Base-by-base conservation (phyloP, 2,797 vertebrate species). In the Coluber constrictor region DNA sequence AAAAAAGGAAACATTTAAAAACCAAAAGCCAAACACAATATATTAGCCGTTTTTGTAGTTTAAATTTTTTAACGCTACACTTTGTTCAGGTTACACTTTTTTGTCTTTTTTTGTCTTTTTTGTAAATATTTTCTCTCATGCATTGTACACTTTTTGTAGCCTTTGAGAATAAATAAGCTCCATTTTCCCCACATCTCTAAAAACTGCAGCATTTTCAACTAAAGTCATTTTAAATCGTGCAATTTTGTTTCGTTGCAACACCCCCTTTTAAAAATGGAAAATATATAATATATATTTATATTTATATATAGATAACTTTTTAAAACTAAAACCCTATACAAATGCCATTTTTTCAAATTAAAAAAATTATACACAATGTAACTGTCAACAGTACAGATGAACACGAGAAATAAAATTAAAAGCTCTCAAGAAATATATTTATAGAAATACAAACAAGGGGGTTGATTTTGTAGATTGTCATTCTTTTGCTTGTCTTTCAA, bases 11-110 rank as follows among this genome's bases (percentile, higher is more conserved):
- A 93, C 89, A 92, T 92, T 93, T 96, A 97, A 96, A 96, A 97
- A 98, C 96, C 96, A 97, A 98, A 98, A 99, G 98, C 98, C 98
- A 97, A 98, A 98, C 98, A 99, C 98, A 99, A 99, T 98, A 99
- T 98, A 99, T 99, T 98, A 99, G 98, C 98, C 98, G 98, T 98
- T 97, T 93, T 96, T 93, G 92, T 91, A 13, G 25, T 98, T 98
- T 97, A 97, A 98, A 96, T 97, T 96, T 97, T 97, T 97, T 98
- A 97, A 98, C 98, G 98, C 98, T 98, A 97, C 98, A 96, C 97
- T 97, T 97, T 98, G 97, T 98, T 98, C 98, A 98, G 98, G 97
- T 98, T 98, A 98, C 98, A 97, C 96, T 95, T 97, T 98, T 96
- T 97, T 96, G 97, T 97, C 96, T 97, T 97, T 98, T 97, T 97